Conservation (phyloP, 2,797 vertebrate species). For the Microcaecilia unicolor region DNA sequence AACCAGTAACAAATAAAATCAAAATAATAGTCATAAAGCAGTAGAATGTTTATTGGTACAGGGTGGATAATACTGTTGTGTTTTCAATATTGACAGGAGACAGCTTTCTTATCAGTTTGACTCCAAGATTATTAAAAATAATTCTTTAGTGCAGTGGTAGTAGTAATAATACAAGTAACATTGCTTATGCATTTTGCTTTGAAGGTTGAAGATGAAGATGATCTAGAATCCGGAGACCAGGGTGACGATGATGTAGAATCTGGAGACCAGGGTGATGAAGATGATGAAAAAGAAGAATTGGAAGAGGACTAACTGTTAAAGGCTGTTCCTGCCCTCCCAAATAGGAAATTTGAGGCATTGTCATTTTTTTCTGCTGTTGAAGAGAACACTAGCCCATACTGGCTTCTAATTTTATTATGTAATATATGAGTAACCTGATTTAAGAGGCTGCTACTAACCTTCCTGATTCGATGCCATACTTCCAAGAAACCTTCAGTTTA, state of each 20-base stretch:
- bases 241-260: constrained; percentile 67
- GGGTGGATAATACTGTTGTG: too few species aligned
- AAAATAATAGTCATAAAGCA: too few species aligned
- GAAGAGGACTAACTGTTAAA: neutral
- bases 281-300: constrained; percentile 28
- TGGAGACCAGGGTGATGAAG: constrained; percentile 49
- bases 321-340: neutral
- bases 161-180: too few species aligned
- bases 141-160: too few species aligned
- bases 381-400: neutral
- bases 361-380: neutral
- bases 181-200: neutral
- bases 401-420: constrained; percentile 28
- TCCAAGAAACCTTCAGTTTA: constrained; percentile 17
- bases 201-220: constrained; percentile 90
- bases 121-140: too few species aligned
- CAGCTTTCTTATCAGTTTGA: too few species aligned
- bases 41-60: too few species aligned
- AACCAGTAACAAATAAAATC: too few species aligned
- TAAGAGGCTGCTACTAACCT: constrained; percentile 20
- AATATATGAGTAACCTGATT: constrained; percentile 23
- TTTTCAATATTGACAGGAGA: too few species aligned
- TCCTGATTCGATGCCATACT: constrained; percentile 29
- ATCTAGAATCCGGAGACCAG: constrained; percentile 79
- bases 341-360: constrained; percentile 4